Evolutionary conservation across 2,888 invertebrate genomes (phyloP).

Genomic region (Hermaeophaga mercurialis): DNA sequence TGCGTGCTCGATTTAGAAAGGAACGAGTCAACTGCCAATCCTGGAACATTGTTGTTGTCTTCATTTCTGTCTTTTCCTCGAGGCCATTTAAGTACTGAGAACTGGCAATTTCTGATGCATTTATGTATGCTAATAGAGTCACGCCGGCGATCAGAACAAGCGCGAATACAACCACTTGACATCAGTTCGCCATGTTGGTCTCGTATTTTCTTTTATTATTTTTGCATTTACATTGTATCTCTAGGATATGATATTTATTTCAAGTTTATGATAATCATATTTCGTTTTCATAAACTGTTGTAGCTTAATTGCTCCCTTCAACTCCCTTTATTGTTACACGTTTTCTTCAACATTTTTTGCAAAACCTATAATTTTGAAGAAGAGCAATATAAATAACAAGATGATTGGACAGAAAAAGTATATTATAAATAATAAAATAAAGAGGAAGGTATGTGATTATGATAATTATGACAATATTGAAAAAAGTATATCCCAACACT

Average conservation of each 20-base stretch:
- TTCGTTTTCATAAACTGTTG: neutral
- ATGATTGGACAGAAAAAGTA: too few relatives aligned
- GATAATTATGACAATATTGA: too few relatives aligned
- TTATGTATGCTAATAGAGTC: constrained; percentile 49
- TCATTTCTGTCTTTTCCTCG: constrained; percentile 21
- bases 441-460: too few relatives aligned
- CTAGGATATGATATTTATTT: neutral
- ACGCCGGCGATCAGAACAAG: constrained; percentile 43
- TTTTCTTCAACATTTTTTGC: too few relatives aligned
- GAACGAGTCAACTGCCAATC: constrained; percentile 22
- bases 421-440: too few relatives aligned
- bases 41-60: constrained; percentile 20
- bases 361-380: too few relatives aligned
- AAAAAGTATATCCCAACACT: too few relatives aligned
- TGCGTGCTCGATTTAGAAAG: constrained; percentile 15
- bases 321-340: too few relatives aligned
- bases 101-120: constrained; percentile 46
- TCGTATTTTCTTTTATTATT: constrained; percentile 23
- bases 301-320: too few relatives aligned
- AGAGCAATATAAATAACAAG: too few relatives aligned
- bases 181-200: constrained; percentile 23
- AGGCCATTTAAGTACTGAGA: constrained; percentile 24
- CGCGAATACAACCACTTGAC: constrained; percentile 44
- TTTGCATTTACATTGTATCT: constrained; percentile 7
- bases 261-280: neutral